These are phyloP conservation scores for Rutilus rutilus DNA, from an alignment of 2,113 vertebrate genomes.

Conservation along the genomic window DNA sequence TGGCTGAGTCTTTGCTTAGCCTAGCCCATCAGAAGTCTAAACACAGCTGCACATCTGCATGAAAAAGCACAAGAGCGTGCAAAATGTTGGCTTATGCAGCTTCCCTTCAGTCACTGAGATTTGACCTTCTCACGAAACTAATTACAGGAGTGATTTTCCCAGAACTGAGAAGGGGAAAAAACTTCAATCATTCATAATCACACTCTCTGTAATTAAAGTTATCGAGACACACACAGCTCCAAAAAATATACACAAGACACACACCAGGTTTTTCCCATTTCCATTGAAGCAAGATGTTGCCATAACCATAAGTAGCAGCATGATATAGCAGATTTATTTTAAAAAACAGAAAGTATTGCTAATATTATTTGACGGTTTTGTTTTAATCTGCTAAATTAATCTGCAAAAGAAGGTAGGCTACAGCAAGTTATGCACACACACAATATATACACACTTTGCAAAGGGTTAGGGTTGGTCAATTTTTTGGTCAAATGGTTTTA, in stretches of 20 bases:
- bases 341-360: not conserved
- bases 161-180: not conserved
- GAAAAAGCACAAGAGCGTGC: slow-evolving; percentile 5
- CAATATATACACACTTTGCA: too few relatives aligned
- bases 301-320: not conserved
- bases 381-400: not conserved
- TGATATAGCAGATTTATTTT: not conserved
- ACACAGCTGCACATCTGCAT: slow-evolving; percentile 13
- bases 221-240: not conserved
- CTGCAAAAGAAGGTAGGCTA: not conserved
- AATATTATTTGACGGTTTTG: not conserved
- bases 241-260: not conserved
- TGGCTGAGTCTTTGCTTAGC: not conserved
- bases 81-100: not conserved
- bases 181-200: slow-evolving; percentile 31
- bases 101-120: not conserved
- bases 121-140: slow-evolving; percentile 14
- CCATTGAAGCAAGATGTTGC: not conserved
- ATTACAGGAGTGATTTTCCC: slow-evolving; percentile 27
- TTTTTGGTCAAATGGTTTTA: too few relatives aligned
- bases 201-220: slow-evolving; percentile 41
- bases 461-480: not conserved
- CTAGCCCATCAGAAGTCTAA: not conserved
- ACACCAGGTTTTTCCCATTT: not conserved
- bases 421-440: not conserved